Conservation (phyloP, 2,888 invertebrate species). For the Julus scandinavius region DNA sequence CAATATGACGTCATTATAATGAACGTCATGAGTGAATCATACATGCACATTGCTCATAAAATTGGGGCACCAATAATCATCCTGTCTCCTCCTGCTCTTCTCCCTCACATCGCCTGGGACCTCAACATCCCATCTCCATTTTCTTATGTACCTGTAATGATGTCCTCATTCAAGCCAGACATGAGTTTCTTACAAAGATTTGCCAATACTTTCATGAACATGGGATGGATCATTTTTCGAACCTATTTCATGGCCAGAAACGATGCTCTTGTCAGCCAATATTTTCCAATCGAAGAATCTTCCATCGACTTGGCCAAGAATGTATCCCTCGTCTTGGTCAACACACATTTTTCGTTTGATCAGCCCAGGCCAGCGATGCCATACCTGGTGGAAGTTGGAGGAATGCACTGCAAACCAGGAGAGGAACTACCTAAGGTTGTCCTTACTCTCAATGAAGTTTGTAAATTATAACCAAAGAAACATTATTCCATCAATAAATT, state of each 20-base stretch:
- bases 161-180: not conserved
- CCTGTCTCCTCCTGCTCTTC: not conserved
- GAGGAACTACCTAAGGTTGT: constrained; percentile 11
- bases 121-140: constrained; percentile 42
- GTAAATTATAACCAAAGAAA: no score
- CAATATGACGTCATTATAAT: constrained; percentile 31
- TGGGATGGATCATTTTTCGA: not conserved
- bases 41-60: not conserved
- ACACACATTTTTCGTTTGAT: constrained; percentile 37
- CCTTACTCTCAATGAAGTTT: not conserved
- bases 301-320: not conserved
- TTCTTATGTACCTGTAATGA: constrained; percentile 10
- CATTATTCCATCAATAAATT: no score
- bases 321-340: constrained; percentile 38
- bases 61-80: constrained; percentile 27
- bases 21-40: not conserved
- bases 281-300: not conserved
- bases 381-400: constrained; percentile 9
- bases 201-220: not conserved
- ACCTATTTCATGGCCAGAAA: not conserved
- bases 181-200: constrained; percentile 22
- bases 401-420: constrained; percentile 40
- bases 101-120: constrained; percentile 28
- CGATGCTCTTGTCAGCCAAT: not conserved
- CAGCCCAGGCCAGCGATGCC: not conserved